Base-by-base conservation (phyloP, 2,113 vertebrate species). In the Narcine bancroftii region DNA sequence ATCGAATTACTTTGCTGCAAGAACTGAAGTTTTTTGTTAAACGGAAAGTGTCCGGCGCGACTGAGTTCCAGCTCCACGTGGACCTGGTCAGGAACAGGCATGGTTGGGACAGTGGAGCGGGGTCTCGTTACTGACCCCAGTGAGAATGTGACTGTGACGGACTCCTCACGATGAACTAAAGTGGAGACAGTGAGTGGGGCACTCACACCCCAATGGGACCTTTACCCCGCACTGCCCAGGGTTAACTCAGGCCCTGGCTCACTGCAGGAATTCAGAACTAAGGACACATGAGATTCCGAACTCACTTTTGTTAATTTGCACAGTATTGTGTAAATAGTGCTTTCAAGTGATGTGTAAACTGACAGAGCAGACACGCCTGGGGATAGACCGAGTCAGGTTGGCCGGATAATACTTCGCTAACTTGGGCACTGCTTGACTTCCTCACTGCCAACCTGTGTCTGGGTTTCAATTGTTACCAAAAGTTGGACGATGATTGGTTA, bases 231-330 rank as follows among this genome's bases (percentile, higher is more conserved):
- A 33, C 7, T n/a, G 9, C 79, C 47, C 47, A 17, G 11, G 50
- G 50, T 83, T 47, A 24, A 83, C 33, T 53, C 47, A n/a, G 36
- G 11, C 6, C 33, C 4, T 7, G 33, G 4, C 29, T n/a, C 15
- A 36, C 56, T 83, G 13, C 47, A n/a, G 26, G 26, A 53, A n/a
- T n/a, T n/a, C n/a, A n/a, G n/a, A n/a, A n/a, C n/a, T n/a, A n/a
- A n/a, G n/a, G n/a, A n/a, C n/a, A n/a, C n/a, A n/a, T n/a, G n/a
- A n/a, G n/a, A n/a, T n/a, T n/a, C n/a, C n/a, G n/a, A n/a, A n/a
- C 1, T 85, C 81, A 85, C 81, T 83, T 83, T 53, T 36, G n/a
- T 60, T 85, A 56, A 85, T 60, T 60, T 60, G 81, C 50, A 60
- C 81, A 60, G 2, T 85, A 11, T 56, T 60, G 81, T 85, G 53